A percentile compares a stretch with the other conserved stretches of the same genome.
Evolutionary conservation across 2,888 invertebrate genomes (phyloP).

Genomic region (Rugalucina vietnamica): DNA sequence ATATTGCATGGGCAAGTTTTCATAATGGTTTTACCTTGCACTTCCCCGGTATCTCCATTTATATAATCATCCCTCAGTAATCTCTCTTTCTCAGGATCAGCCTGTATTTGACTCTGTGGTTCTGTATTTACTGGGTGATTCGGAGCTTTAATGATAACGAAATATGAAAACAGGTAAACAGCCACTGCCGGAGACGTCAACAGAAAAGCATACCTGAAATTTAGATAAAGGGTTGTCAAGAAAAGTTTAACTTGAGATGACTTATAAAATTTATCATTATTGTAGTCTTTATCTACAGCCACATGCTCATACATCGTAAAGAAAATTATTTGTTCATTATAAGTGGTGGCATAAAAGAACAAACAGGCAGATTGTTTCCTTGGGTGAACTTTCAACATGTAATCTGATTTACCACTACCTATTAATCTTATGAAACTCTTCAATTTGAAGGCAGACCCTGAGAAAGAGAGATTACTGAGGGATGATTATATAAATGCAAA

Average conservation of each 20-base stretch:
- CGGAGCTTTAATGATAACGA: slow-evolving; percentile 67
- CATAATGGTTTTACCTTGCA: slow-evolving; percentile 45
- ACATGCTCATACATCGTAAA: no score
- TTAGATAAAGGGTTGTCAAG: no score
- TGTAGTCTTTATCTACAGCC: no score
- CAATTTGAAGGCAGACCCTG: background rate
- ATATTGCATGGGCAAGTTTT: no score
- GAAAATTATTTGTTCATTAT: no score
- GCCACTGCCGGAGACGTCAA: slow-evolving; percentile 74
- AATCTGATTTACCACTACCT: no score
- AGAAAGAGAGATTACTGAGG: slow-evolving; percentile 2
- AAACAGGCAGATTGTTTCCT: no score
- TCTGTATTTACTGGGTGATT: background rate
- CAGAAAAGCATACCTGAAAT: slow-evolving; percentile 74
- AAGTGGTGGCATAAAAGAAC: no score
- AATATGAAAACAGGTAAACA: slow-evolving; percentile 73
- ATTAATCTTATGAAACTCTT: no score
- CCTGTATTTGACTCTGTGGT: background rate
- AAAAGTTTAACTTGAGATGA: no score
- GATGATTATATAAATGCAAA: background rate
- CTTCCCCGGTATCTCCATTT: slow-evolving; percentile 23
- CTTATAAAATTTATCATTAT: no score
- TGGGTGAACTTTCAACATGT: no score
- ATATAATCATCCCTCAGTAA: background rate
- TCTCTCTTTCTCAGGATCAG: background rate